Evolutionary conservation across 2,888 invertebrate species (phyloP).

Genomic region (Apamea epomidion): DNA sequence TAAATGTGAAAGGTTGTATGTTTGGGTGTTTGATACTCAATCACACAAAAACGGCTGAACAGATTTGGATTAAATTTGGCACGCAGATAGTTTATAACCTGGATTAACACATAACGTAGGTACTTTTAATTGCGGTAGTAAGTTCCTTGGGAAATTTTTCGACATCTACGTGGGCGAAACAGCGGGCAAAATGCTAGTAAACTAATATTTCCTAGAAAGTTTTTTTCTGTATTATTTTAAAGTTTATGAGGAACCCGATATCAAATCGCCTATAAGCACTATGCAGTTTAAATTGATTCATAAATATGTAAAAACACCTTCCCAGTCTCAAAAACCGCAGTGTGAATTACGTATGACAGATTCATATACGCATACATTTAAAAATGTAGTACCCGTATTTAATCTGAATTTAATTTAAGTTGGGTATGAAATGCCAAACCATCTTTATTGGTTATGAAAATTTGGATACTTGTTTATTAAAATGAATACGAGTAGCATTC

Average conservation of each 20-base stretch:
- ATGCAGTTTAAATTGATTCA: constrained; percentile 21
- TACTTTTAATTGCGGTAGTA: no score
- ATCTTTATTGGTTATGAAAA: constrained; percentile 23
- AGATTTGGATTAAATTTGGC: no score
- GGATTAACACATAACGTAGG: no score
- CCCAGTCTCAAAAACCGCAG: constrained; percentile 7
- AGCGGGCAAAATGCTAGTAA: background rate
- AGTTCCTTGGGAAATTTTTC: no score
- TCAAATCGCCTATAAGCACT: background rate
- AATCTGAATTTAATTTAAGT: constrained; percentile 26
- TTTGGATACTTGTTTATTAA: constrained; percentile 12
- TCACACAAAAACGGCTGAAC: no score
- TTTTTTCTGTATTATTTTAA: background rate
- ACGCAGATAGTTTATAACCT: no score
- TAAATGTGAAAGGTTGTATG: no score
- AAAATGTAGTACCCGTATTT: constrained; percentile 13
- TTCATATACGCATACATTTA: constrained; percentile 4
- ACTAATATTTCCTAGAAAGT: background rate
- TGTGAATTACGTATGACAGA: constrained; percentile 18
- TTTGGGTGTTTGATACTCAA: no score
- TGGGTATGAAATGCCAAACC: constrained; percentile 2
- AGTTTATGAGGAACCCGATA: background rate
- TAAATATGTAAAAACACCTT: constrained; percentile 25
- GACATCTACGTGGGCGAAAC: no score
- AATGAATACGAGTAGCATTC: constrained; percentile 11